These are phyloP conservation scores for Phalacrocorax carbo DNA, from an alignment of 2,113 vertebrate species.

Conservation along the genomic window DNA sequence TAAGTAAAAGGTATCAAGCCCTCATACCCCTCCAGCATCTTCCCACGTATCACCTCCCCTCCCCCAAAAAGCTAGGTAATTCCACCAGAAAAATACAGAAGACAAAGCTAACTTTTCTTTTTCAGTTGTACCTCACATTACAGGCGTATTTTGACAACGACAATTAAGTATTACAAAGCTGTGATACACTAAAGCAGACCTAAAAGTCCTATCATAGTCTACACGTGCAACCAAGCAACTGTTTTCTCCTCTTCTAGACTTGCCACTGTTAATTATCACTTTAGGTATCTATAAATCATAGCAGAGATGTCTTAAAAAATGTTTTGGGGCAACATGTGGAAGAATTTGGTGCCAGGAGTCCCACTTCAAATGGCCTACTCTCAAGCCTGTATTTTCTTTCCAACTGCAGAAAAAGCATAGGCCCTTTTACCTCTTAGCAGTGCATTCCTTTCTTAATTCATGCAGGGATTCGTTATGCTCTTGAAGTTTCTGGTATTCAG, in stretches of 20 bases:
- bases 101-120: neutral
- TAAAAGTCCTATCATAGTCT: neutral
- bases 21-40: neutral
- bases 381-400: neutral
- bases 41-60: neutral
- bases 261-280: neutral
- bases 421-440: constrained; percentile 89
- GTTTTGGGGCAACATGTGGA: neutral
- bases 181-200: neutral
- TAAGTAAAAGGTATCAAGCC: neutral
- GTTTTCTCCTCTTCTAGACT: neutral
- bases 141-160: neutral
- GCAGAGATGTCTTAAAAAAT: neutral
- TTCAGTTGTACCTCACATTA: neutral
- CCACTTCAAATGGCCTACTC: neutral
- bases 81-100: neutral
- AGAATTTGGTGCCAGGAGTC: neutral
- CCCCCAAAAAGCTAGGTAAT: neutral
- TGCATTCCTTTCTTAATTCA: constrained; percentile 89
- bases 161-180: neutral
- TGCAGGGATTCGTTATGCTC: constrained; percentile 85
- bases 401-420: neutral
- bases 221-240: neutral
- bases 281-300: neutral
- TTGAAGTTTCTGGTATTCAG: constrained; percentile 82